phyloP scores from a whole-genome alignment of 2,113 vertebrate species.

The Poeciliopsis prolifica region DNA sequence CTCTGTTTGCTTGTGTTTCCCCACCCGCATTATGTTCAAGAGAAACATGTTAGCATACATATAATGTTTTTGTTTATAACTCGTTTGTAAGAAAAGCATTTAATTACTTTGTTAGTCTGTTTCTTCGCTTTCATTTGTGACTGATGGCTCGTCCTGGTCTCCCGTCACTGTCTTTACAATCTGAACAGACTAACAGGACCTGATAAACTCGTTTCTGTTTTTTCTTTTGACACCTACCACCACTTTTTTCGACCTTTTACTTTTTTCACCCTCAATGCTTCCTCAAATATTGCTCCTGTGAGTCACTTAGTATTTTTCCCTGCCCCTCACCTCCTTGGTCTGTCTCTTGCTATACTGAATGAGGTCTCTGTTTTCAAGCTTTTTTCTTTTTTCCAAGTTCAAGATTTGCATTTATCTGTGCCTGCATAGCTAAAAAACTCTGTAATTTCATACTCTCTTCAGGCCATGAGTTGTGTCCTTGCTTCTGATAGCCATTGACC shows the following conservation, averaged over 20 bases:
- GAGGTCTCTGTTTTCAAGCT: slow-evolving; percentile 60
- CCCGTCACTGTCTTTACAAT: slow-evolving; percentile 31
- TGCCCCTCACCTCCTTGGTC: background rate
- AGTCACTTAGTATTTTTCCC: slow-evolving; percentile 10
- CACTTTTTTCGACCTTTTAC: background rate
- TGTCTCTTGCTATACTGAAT: slow-evolving; percentile 58
- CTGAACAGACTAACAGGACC: background rate
- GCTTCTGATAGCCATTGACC: background rate
- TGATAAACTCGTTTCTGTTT: slow-evolving; percentile 10
- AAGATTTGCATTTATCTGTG: slow-evolving; percentile 28
- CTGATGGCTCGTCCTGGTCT: slow-evolving; percentile 26
- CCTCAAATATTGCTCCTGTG: slow-evolving; percentile 44
- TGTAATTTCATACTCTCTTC: slow-evolving; percentile 18
- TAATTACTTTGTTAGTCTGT: background rate
- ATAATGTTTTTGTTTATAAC: background rate
- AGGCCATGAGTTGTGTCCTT: background rate
- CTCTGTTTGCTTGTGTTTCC: no score
- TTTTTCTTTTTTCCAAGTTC: background rate
- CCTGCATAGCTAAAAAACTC: slow-evolving; percentile 15
- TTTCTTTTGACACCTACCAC: background rate
- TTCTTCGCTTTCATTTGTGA: background rate
- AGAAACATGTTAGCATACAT: background rate
- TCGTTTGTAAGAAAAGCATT: background rate
- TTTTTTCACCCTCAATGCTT: background rate
- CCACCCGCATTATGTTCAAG: no score